Evolutionary conservation across 1,140 invertebrate species (phyloP), one percentile per base, ranked within the genome.

Genomic region (Rhagoletis pomonella): DNA sequence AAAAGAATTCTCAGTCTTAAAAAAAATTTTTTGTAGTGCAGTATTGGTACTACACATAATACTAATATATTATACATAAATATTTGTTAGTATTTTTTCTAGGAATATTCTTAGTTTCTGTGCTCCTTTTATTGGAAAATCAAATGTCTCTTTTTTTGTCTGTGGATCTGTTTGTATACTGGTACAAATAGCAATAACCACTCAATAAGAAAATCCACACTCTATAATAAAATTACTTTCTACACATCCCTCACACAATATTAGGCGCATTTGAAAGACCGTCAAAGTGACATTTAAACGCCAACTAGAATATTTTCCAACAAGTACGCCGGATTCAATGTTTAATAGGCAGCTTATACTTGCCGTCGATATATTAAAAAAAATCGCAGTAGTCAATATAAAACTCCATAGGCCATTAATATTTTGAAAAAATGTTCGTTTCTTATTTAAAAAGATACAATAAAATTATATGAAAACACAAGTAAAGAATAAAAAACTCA

Each of bases 371-470:
- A 55, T 9, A 19, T 19, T 58, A 47, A 12, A 14, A 47, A 10
- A 42, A 81, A 81, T 73, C 73, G 73, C 73, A 55, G 73, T 81
- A 55, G 47, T 55, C 73, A 55, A 81, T 81, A 47, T 81, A 81
- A 81, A 81, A 81, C 55, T 55, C 44, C 55, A 81, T 19, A 55
- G 44, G 50, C 44, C n/a, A 81, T 81, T 81, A 58, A 47, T 81
- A 81, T 55, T 81, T 81, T 55, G 17, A 81, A 55, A 55, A 81
- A 81, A 58, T 17, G 44, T 73, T 17, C 44, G 44, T 12, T 44
- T 73, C 42, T 9, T 39, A 12, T 67, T 42, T 17, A 73, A 73
- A 44, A 44, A 47, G n/a, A 73, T 12, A 73, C 42, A 73, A 73
- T 73, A 42, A 73, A 19, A 12, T 55, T 44, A 47, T 55, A 47